A percentile compares a stretch with the other conserved stretches of the same genome.
Conservation (phyloP, 2,888 invertebrate genomes). For the Eumerus sabulonum region DNA sequence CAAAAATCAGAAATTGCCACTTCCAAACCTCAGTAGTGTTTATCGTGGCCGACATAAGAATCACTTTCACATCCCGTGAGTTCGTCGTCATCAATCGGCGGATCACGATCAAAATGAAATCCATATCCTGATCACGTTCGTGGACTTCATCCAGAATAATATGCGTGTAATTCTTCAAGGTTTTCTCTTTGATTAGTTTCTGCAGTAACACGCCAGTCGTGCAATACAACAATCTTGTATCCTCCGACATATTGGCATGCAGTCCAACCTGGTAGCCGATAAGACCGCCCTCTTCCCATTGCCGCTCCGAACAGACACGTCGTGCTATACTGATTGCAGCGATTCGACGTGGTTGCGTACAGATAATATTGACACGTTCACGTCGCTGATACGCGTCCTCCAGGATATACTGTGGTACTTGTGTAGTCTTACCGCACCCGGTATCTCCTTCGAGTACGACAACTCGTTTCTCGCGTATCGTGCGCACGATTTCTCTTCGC, state of each 20-base stretch:
- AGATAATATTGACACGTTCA: constrained; percentile 89
- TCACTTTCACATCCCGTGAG: constrained; percentile 84
- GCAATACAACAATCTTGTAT: constrained; percentile 89
- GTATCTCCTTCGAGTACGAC: constrained; percentile 94
- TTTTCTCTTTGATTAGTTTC: constrained; percentile 84
- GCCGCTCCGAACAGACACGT: constrained; percentile 90
- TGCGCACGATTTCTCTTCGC: constrained; percentile 83
- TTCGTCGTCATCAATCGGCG: constrained; percentile 86
- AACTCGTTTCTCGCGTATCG: constrained; percentile 82
- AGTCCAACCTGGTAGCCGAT: constrained; percentile 92
- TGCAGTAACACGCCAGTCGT: constrained; percentile 94
- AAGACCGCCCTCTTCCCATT: constrained; percentile 89
- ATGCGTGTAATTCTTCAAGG: constrained; percentile 90
- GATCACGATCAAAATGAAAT: constrained; percentile 91
- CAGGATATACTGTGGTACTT: constrained; percentile 94
- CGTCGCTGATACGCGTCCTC: constrained; percentile 85
- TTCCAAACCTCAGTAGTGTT: constrained; percentile 82
- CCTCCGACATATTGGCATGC: constrained; percentile 71
- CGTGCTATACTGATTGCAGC: constrained; percentile 94
- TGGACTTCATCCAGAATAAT: constrained; percentile 96
- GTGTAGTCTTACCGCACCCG: constrained; percentile 96
- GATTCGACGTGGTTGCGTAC: constrained; percentile 96
- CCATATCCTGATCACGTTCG: constrained; percentile 95
- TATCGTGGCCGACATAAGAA: constrained; percentile 97
- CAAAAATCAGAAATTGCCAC: background rate